phyloP scores from a whole-genome alignment of 2,888 invertebrate species.

The Sesia bembeciformis region DNA sequence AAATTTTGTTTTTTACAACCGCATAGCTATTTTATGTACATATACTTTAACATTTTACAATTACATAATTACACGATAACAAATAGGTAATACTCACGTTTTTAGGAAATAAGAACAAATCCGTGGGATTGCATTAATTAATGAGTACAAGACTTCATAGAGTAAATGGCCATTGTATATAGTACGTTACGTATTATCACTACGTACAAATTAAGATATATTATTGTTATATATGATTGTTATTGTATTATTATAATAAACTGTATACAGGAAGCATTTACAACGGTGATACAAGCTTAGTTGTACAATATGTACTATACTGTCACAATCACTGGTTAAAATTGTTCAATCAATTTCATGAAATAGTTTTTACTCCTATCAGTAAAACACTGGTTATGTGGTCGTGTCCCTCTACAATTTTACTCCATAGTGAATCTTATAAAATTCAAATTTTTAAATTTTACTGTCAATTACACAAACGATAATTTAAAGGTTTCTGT shows the following conservation, averaged over 20 bases:
- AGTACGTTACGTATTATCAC: background rate
- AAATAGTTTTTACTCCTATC: too few species aligned
- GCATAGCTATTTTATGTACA: constrained; percentile 14
- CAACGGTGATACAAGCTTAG: constrained; percentile 16
- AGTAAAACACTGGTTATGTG: too few species aligned
- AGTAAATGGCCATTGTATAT: background rate
- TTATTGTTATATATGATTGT: background rate
- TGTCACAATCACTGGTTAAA: constrained; percentile 8
- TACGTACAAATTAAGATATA: too few species aligned
- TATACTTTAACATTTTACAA: constrained; percentile 13
- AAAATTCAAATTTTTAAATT: too few species aligned
- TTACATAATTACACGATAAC: background rate
- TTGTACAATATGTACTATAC: constrained; percentile 11
- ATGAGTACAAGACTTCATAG: background rate
- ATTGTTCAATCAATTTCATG: too few species aligned
- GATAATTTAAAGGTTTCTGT: too few species aligned
- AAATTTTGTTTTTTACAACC: constrained; percentile 4
- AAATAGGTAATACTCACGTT: background rate
- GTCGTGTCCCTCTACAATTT: too few species aligned
- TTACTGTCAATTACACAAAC: too few species aligned
- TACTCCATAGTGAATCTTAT: too few species aligned
- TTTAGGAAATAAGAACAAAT: background rate
- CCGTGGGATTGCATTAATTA: constrained; percentile 2
- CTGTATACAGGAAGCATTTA: constrained; percentile 15
- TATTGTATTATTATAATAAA: background rate